These are phyloP conservation scores for Penaeus indicus DNA, from an alignment of 1,140 invertebrate genomes.

Conservation along the genomic window DNA sequence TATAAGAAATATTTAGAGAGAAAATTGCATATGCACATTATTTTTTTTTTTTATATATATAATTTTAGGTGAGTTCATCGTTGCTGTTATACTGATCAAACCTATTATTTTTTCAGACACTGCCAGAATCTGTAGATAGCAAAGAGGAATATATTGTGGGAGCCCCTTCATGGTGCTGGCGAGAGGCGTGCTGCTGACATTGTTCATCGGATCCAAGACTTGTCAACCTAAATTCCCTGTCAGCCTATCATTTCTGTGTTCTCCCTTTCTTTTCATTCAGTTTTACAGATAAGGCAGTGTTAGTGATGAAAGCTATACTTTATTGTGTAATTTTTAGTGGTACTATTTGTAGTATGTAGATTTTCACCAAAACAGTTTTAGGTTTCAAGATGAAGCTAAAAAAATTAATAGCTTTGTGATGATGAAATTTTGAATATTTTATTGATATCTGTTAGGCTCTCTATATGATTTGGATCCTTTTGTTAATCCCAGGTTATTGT, in stretches of 20 bases:
- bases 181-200: slow-evolving; percentile 55
- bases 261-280: slow-evolving; percentile 6
- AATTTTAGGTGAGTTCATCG: no score
- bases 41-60: no score
- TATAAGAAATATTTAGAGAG: no score
- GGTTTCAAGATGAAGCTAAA: no score
- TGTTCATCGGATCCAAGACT: slow-evolving; percentile 60
- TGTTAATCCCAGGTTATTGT: background rate
- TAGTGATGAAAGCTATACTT: slow-evolving; percentile 50
- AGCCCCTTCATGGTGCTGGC: slow-evolving; percentile 55
- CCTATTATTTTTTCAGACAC: slow-evolving; percentile 43
- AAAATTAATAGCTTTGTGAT: slow-evolving; percentile 16
- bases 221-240: slow-evolving; percentile 20
- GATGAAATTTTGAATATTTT: slow-evolving; percentile 15
- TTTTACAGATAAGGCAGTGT: slow-evolving; percentile 47
- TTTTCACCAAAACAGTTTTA: slow-evolving; percentile 21
- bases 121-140: slow-evolving; percentile 62
- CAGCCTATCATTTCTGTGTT: slow-evolving; percentile 25
- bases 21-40: no score
- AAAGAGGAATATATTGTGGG: slow-evolving; percentile 54
- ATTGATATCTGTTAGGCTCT: slow-evolving; percentile 7
- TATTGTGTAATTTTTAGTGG: slow-evolving; percentile 46
- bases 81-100: background rate
- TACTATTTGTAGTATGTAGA: slow-evolving; percentile 33
- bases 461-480: slow-evolving; percentile 36